Percentiles rank a stretch among this genome's conserved stretches.
These are phyloP conservation scores for Premnoplex brunnescens DNA, from an alignment of 2,797 vertebrate species.

Conservation along the genomic window DNA sequence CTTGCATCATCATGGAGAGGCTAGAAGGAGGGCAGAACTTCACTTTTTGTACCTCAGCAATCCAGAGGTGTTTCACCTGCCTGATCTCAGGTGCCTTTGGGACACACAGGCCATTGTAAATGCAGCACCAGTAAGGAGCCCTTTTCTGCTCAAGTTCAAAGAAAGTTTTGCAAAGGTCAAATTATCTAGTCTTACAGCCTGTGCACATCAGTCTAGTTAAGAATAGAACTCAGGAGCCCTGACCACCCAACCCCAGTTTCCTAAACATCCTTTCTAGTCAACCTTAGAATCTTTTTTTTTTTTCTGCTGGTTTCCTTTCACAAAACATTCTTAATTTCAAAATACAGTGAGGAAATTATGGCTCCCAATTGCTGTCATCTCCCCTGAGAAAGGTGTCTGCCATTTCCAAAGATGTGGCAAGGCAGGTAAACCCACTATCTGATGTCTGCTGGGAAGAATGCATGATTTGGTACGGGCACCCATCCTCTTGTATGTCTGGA, in stretches of 20 bases:
- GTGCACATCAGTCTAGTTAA: neutral
- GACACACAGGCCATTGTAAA: neutral
- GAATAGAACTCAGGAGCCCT: neutral
- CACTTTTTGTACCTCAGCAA: neutral
- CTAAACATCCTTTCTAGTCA: neutral
- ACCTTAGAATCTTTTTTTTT: neutral
- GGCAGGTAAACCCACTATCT: neutral
- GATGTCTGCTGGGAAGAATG: neutral
- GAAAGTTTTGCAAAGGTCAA: neutral
- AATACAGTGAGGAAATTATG: neutral
- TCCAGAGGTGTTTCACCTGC: neutral
- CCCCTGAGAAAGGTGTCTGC: neutral
- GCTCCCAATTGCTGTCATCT: neutral
- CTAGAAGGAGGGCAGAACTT: neutral
- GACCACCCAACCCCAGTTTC: neutral
- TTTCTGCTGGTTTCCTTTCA: neutral
- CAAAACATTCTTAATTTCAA: neutral
- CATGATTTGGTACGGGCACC: neutral
- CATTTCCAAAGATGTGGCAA: neutral
- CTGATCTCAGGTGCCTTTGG: neutral
- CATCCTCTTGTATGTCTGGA: accelerated
- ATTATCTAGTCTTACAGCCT: neutral
- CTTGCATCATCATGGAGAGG: neutral
- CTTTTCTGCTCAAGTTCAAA: neutral
- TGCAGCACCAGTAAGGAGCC: neutral